Evolutionary conservation across 2,113 vertebrate species (phyloP).

Genomic region (Myrmecobius fasciatus): DNA sequence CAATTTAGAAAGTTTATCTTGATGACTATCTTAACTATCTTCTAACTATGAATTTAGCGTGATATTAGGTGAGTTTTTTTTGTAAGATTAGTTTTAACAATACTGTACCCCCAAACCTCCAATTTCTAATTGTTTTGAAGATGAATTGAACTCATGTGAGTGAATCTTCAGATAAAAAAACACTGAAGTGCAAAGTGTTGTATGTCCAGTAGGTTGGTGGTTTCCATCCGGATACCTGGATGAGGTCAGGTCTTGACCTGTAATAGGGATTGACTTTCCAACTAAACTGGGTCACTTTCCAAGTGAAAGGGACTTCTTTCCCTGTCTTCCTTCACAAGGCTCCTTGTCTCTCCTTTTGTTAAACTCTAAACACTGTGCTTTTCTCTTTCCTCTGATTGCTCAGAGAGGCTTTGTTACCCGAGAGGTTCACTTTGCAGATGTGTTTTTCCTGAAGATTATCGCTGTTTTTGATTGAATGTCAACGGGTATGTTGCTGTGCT

Average conservation of each 20-base stretch:
- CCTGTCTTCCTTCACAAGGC: neutral
- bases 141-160: neutral
- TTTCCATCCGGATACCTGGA: neutral
- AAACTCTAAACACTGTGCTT: slow-evolving; percentile 48
- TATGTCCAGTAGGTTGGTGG: neutral
- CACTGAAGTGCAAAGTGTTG: neutral
- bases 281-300: slow-evolving; percentile 66
- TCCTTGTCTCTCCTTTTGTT: slow-evolving; percentile 49
- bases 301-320: slow-evolving; percentile 30
- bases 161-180: neutral
- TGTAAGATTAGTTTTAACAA: neutral
- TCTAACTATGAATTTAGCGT: neutral
- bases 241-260: neutral
- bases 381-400: slow-evolving; percentile 11
- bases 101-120: neutral
- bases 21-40: neutral
- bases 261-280: slow-evolving; percentile 3
- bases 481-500: neutral
- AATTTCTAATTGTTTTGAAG: neutral
- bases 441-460: slow-evolving; percentile 61
- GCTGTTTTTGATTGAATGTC: slow-evolving; percentile 60
- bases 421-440: slow-evolving; percentile 66
- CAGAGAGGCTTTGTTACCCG: slow-evolving; percentile 61
- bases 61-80: neutral
- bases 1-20: neutral